A percentile compares a stretch with the other conserved stretches of the same genome.
Evolutionary conservation across 2,888 invertebrate species (phyloP).

Genomic region (Aleiodes testaceus): DNA sequence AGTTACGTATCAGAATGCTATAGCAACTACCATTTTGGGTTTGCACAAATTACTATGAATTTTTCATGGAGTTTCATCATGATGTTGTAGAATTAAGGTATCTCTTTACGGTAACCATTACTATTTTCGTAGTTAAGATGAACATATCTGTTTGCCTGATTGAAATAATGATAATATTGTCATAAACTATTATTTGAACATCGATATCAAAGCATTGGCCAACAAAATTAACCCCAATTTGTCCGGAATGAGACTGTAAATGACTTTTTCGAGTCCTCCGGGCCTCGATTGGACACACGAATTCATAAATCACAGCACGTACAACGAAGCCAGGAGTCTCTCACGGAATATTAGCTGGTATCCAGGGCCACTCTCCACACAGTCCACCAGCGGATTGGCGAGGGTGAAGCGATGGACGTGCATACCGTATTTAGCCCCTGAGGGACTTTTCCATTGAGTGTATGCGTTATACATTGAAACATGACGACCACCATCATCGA

Average conservation of each 20-base stretch:
- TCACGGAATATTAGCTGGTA: slow-evolving; percentile 70
- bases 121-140: too few species aligned
- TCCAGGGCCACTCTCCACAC: slow-evolving; percentile 63
- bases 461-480: slow-evolving; percentile 36
- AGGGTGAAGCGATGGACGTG: slow-evolving; percentile 63
- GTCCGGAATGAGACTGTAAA: slow-evolving; percentile 6
- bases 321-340: slow-evolving; percentile 49
- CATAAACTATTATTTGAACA: too few species aligned
- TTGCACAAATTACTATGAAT: slow-evolving; percentile 5
- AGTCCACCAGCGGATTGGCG: slow-evolving; percentile 28
- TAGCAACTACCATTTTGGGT: slow-evolving; percentile 14
- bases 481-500: slow-evolving; percentile 29
- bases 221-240: slow-evolving; percentile 1
- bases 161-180: too few species aligned
- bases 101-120: too few species aligned
- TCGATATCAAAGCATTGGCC: slow-evolving; percentile 1
- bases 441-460: slow-evolving; percentile 51
- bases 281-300: slow-evolving; percentile 37
- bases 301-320: slow-evolving; percentile 38
- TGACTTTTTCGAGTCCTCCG: not conserved
- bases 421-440: slow-evolving; percentile 71
- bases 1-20: slow-evolving; percentile 22
- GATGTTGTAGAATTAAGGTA: too few species aligned
- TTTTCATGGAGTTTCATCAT: not conserved
- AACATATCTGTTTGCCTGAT: too few species aligned